Conservation (phyloP, 2,888 invertebrate genomes). For the Furcula furcula region DNA sequence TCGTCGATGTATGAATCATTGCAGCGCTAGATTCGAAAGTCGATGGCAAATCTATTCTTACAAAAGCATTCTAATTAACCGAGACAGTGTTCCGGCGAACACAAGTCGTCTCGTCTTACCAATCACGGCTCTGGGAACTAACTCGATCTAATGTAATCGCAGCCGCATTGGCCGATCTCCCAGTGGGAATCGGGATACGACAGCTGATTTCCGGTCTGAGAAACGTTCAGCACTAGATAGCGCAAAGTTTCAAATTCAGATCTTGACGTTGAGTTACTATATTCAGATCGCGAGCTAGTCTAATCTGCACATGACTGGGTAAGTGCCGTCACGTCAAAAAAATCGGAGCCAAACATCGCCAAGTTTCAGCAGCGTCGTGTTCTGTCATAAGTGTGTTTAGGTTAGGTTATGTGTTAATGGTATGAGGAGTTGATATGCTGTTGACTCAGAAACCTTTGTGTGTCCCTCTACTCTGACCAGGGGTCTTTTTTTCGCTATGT, state of each 20-base stretch:
- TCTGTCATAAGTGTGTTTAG: too few relatives aligned
- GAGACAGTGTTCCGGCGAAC: conserved; percentile 56
- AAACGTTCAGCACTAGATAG: conserved; percentile 42
- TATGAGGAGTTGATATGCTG: too few relatives aligned
- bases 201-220: conserved; percentile 73
- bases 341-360: too few relatives aligned
- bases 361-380: too few relatives aligned
- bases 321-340: too few relatives aligned
- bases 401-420: too few relatives aligned
- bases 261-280: conserved; percentile 21
- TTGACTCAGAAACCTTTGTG: too few relatives aligned
- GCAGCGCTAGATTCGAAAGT: conserved; percentile 32
- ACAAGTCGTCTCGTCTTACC: conserved; percentile 54
- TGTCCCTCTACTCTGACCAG: too few relatives aligned
- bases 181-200: conserved; percentile 66
- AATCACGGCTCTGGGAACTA: conserved; percentile 51
- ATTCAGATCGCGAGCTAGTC: conserved; percentile 19
- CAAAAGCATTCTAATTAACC: conserved; percentile 53
- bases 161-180: conserved; percentile 68
- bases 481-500: too few relatives aligned
- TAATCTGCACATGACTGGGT: too few relatives aligned
- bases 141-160: conserved; percentile 64
- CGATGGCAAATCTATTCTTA: conserved; percentile 49
- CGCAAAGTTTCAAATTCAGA: conserved; percentile 30
- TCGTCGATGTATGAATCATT: conserved; percentile 22